Conservation (phyloP, 35 echinoderm and acorn worm genomes). For the Hemicentrotus pulcherrimus region DNA sequence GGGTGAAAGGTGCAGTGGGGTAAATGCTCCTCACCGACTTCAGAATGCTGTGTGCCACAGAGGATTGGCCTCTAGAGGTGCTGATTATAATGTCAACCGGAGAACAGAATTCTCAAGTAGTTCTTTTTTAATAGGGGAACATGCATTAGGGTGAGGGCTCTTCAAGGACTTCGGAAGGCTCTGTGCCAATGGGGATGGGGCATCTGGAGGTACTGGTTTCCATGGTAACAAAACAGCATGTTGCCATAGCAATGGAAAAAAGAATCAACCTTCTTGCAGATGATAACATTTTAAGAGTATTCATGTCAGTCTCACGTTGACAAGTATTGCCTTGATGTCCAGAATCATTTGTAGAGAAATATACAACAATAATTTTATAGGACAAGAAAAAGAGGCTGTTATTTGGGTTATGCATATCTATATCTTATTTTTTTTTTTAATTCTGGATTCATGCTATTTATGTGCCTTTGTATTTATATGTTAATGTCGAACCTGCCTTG, state of each 20-base stretch:
- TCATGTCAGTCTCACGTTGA: neutral
- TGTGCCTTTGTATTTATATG: neutral
- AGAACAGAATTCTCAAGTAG: neutral
- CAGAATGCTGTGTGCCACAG: conserved; percentile 63
- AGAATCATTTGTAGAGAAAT: neutral
- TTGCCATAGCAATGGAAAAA: neutral
- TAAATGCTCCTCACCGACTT: conserved; percentile 64
- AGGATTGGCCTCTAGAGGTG: conserved; percentile 58
- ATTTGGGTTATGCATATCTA: neutral
- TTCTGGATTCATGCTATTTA: neutral
- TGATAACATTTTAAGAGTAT: neutral
- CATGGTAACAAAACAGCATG: neutral
- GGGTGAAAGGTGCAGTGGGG: conserved; percentile 64
- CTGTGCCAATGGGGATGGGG: conserved; percentile 68
- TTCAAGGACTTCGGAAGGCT: conserved; percentile 74
- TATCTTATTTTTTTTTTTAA: neutral
- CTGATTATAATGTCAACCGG: neutral
- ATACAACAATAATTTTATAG: neutral
- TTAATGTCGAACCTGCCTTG: too few species aligned
- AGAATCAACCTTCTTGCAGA: neutral
- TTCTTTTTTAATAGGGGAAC: conserved; percentile 63
- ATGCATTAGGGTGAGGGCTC: conserved; percentile 66
- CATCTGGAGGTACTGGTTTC: conserved; percentile 48
- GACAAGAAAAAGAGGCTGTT: neutral
- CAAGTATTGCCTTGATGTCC: neutral